Base-by-base conservation (phyloP, 2,888 invertebrate genomes). In the Leptinotarsa tumamoca region DNA sequence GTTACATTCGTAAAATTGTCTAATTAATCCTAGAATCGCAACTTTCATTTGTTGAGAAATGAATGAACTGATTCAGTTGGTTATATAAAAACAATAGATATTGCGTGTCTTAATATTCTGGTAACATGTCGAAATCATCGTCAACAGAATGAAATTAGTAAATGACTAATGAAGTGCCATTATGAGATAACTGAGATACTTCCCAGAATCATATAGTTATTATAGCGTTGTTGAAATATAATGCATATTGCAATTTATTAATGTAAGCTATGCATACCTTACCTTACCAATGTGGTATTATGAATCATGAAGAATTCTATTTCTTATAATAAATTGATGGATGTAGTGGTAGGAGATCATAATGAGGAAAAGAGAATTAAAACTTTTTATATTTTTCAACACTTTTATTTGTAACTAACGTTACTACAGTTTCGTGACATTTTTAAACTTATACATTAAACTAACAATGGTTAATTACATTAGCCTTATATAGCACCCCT, bases 1-100 rank as follows among this genome's bases (percentile, higher is more conserved):
- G 27, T 63, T 18, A 13, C 63, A 43, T 43, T 63, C 33, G 63
- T 43, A 63, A 43, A 63, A 63, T 63, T 27, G 27, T 63, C 17
- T 63, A 27, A 63, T 63, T 63, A 63, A 43, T 63, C 63, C 63
- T 33, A 63, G 63, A 63, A 63, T 33, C 27, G n/a, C 27, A 15
- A 70, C 70, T 70, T 70, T 70, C 70, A 61, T 58, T 21, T 61
- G 50, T 70, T 61, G 61, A 33, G 69, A 58, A 69, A 69, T 21
- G 17, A n/a, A 27, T 54, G n/a, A 54, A 69, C n/a, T 21, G 18
- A 43, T 51, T 70, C 4, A 56, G 33, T 70, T 58, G n/a, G 51
- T 70, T 70, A 49, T 54, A 58, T 21, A 50, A 58, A 58, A 7
- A 70, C 70, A 70, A 70, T 70, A 17, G 70, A 21, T 56, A 43